Base-by-base conservation (phyloP, 2,113 vertebrate species). In the Callionymus lyra region DNA sequence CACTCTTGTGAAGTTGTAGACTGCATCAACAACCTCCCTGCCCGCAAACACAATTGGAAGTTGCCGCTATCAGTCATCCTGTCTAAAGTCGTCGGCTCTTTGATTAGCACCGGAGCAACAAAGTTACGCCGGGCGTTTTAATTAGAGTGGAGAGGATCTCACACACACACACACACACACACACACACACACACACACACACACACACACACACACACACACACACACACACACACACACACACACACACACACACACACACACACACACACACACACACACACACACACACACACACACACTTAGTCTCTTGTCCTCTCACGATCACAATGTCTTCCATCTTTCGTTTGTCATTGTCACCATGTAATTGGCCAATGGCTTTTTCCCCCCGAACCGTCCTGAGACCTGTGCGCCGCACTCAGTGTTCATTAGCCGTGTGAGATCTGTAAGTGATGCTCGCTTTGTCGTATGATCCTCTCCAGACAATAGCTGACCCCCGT, bases 91-190 rank as follows among this genome's bases (percentile, higher is more conserved):
- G 16, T 60, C 53, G 63, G 61, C 36, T 53, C 35, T 56, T 36
- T 49, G 51, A 59, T 56, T 45, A 63, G 65, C 50, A 41, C 50
- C 35, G 55, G 44, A 55, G 41, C 42, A 57, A 47, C 37, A 50
- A 37, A 39, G 50, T 47, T 65, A 37, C 46, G 39, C 46, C 50
- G 47, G 46, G 64, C 32, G 31, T 63, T 68, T 73, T 68, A 73
- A 76, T 78, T 68, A 76, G 53, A 73, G 41, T 32, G 39, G 36
- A 50, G 55, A 63, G 6, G 5, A 35, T 42, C 21, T 38, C 42
- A 56, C 63, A 50, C 50, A 43, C 15, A 39, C 44, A 31, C 35
- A 40, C 45, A 34, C 46, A 10, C 53, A 41, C 16, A 45, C 56
- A 44, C 11, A 38, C n/a, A n/a, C n/a, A n/a, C n/a, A n/a, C n/a